Base-by-base conservation (phyloP, 1,140 invertebrate genomes). In the Cyclargus thomasi region DNA sequence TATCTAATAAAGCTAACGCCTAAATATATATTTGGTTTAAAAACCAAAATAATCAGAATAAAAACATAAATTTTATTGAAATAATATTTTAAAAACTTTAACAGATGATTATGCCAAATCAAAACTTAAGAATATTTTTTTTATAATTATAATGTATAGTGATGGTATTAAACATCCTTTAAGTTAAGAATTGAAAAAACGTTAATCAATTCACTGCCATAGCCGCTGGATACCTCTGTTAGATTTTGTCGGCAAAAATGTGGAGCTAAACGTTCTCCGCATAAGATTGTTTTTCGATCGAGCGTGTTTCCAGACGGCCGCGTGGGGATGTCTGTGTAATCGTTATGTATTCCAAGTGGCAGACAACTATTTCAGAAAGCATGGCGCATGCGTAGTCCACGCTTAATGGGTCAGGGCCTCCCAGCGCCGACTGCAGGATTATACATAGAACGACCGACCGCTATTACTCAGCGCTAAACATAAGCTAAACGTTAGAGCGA, bases 381-480 rank as follows among this genome's bases (percentile, higher is more conserved):
- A 71, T 63, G 74, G 81, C 86, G 86, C 86, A 86, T 85, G 86
- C 85, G 83, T 71, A 78, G 71, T 77, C 69, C 74, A 75, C 74
- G 76, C 69, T 84, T 84, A 79, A 80, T 83, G 76, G 85, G 86
- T 86, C 85, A 85, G 75, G 86, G 86, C 75, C 78, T 80, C 77
- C 69, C 83, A 84, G 81, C 82, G 80, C 82, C 81, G 73, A 82
- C 80, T 77, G 79, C 79, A 79, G 78, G 71, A 70, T 80, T 85
- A 86, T 79, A 83, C 82, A 75, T 80, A 81, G 79, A 80, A 78
- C 79, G 72, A 70, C 76, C 79, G 72, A 70, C 76, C 81, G 78
- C 72, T 71, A 81, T 82, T 77, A 70, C 69, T 71, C 63, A 70
- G 67, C 68, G 71, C 39, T 29, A 67, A 70, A 73, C 62, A 70